phyloP scores from a whole-genome alignment of 2,888 invertebrate genomes.

The Tachina lurida region DNA sequence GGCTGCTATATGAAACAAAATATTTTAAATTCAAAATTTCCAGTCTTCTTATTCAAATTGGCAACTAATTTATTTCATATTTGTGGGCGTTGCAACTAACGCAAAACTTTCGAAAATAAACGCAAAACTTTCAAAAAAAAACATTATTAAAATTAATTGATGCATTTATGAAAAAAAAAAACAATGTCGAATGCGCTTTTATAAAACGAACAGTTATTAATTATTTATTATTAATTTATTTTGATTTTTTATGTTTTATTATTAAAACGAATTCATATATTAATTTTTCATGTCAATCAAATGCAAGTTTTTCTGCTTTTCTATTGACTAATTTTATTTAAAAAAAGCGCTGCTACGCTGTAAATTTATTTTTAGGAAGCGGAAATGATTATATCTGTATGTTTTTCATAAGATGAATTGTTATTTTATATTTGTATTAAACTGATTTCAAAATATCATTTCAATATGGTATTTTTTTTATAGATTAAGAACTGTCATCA shows the following conservation, averaged over 20 bases:
- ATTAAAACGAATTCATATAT: conserved; percentile 10
- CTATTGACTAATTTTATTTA: conserved; percentile 2
- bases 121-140: too few species aligned
- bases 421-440: background rate
- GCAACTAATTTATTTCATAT: too few species aligned
- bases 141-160: too few species aligned
- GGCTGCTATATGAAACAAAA: too few species aligned
- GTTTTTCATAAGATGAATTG: background rate
- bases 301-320: conserved; percentile 16
- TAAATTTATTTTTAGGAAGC: conserved; percentile 39
- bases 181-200: too few species aligned
- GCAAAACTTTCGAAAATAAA: too few species aligned
- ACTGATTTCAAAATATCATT: background rate
- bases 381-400: conserved; percentile 38
- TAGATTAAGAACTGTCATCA: background rate
- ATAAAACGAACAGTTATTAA: conserved; percentile 3
- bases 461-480: background rate
- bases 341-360: background rate
- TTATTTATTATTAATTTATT: conserved; percentile 3
- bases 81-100: too few species aligned
- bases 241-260: background rate
- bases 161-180: too few species aligned
- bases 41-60: too few species aligned
- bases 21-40: too few species aligned
- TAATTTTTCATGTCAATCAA: conserved; percentile 29